Evolutionary conservation across 2,888 invertebrate species (phyloP).

Genomic region (Platycnemis pennipes): DNA sequence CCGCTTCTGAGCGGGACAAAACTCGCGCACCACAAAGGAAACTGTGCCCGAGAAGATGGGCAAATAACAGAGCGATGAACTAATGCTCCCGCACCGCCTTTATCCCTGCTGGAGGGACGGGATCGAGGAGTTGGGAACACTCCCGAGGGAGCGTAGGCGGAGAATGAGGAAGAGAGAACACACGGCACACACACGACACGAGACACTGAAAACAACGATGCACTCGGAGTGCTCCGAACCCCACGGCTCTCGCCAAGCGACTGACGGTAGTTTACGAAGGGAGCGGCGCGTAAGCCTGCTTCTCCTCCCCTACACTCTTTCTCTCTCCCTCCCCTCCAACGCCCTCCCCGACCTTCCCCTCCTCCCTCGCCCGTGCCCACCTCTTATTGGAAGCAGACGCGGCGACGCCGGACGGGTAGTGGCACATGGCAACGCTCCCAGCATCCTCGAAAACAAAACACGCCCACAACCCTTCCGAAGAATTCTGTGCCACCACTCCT

Average conservation of each 20-base stretch:
- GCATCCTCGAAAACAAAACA: conserved; percentile 42
- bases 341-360: not conserved
- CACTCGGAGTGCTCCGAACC: not conserved
- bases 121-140: not conserved
- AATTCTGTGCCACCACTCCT: not conserved
- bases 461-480: not conserved
- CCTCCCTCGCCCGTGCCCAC: not conserved
- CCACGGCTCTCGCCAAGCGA: conserved; percentile 15
- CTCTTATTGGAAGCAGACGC: conserved; percentile 51
- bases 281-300: not conserved
- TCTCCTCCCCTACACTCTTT: no score
- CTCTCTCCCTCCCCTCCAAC: not conserved
- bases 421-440: conserved; percentile 64
- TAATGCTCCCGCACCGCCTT: not conserved
- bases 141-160: not conserved
- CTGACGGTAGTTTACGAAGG: conserved; percentile 19
- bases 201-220: not conserved
- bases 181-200: no score
- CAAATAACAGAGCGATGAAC: not conserved
- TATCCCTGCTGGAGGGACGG: not conserved
- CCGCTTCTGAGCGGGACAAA: not conserved
- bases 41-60: not conserved
- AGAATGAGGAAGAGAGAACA: no score
- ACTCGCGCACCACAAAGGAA: not conserved
- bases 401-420: conserved; percentile 41